These are phyloP conservation scores for Torymus aiolomorphi DNA, from an alignment of 2,888 invertebrate genomes.

Conservation along the genomic window DNA sequence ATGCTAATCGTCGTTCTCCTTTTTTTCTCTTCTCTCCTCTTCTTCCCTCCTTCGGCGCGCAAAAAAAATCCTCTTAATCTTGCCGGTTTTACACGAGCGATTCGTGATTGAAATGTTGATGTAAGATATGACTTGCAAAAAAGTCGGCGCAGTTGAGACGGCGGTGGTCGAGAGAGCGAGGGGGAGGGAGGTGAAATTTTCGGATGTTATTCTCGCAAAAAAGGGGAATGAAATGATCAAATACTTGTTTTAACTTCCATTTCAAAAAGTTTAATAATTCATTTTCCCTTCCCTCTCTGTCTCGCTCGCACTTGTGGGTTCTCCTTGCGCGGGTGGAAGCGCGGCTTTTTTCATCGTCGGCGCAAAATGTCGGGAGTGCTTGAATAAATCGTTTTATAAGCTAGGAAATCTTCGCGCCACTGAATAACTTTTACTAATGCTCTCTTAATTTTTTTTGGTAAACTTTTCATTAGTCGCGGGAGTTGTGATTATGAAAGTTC, in stretches of 20 bases:
- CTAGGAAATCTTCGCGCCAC: conserved; percentile 12
- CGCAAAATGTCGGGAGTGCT: conserved; percentile 39
- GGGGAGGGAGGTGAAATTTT: conserved; percentile 24
- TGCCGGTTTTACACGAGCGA: conserved; percentile 12
- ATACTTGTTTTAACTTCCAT: conserved; percentile 49
- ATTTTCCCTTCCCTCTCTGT: conserved; percentile 14
- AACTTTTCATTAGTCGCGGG: too few relatives aligned
- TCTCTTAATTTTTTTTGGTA: conserved; percentile 7
- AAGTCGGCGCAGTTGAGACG: background rate
- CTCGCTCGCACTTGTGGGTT: background rate
- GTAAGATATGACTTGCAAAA: conserved; percentile 51
- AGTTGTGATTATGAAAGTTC: too few relatives aligned
- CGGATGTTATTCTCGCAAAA: conserved; percentile 36
- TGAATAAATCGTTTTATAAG: conserved; percentile 52
- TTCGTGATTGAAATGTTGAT: conserved; percentile 55
- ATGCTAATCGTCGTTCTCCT: conserved; percentile 40
- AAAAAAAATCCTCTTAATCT: conserved; percentile 46
- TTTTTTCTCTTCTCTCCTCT: background rate
- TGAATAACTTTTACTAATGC: conserved; percentile 12
- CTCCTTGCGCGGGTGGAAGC: too few relatives aligned
- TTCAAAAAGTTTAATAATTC: conserved; percentile 51
- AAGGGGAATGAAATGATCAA: conserved; percentile 47
- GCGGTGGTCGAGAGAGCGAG: too few relatives aligned
- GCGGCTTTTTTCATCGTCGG: conserved; percentile 6
- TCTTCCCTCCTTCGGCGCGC: too few relatives aligned